These are phyloP conservation scores for Hydrocynus forskahlii DNA, from an alignment of 2,797 vertebrate genomes.

Conservation along the genomic window DNA sequence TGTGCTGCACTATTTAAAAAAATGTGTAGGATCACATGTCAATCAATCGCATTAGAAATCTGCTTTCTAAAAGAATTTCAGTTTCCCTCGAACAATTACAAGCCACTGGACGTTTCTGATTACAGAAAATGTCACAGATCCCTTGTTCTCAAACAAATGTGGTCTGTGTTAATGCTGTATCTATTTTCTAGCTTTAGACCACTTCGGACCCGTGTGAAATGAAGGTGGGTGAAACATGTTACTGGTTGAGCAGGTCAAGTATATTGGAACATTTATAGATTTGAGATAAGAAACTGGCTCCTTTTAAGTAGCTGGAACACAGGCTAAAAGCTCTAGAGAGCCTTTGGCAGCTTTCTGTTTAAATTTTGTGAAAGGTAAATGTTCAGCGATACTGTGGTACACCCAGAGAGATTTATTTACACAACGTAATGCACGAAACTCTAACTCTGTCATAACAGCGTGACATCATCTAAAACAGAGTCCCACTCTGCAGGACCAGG, in stretches of 20 bases:
- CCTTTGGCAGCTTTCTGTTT: slow-evolving; percentile 58
- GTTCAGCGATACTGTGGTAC: slow-evolving; percentile 52
- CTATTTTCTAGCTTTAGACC: not conserved
- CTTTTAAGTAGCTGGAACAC: slow-evolving; percentile 52
- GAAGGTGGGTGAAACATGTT: slow-evolving; percentile 12
- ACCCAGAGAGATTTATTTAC: slow-evolving; percentile 66
- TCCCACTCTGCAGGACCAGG: slow-evolving; percentile 57
- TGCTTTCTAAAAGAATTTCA: not conserved
- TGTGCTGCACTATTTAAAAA: no score
- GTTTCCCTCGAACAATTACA: not conserved
- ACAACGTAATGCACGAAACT: slow-evolving; percentile 59
- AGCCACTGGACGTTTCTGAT: not conserved
- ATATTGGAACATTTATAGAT: slow-evolving; percentile 17
- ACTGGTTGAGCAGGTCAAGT: slow-evolving; percentile 21
- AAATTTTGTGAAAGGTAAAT: slow-evolving; percentile 56
- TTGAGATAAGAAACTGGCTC: slow-evolving; percentile 45
- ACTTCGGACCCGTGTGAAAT: slow-evolving; percentile 8
- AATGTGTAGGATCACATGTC: no score
- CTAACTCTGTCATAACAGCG: slow-evolving; percentile 65
- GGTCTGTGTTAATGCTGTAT: not conserved
- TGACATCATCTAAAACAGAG: slow-evolving; percentile 59
- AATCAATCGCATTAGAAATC: not conserved
- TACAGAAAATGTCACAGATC: not conserved
- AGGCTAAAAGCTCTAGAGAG: slow-evolving; percentile 52
- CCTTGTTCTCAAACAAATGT: not conserved